Conservation (phyloP, 2,113 vertebrate genomes). For the Hippocampus abdominalis region DNA sequence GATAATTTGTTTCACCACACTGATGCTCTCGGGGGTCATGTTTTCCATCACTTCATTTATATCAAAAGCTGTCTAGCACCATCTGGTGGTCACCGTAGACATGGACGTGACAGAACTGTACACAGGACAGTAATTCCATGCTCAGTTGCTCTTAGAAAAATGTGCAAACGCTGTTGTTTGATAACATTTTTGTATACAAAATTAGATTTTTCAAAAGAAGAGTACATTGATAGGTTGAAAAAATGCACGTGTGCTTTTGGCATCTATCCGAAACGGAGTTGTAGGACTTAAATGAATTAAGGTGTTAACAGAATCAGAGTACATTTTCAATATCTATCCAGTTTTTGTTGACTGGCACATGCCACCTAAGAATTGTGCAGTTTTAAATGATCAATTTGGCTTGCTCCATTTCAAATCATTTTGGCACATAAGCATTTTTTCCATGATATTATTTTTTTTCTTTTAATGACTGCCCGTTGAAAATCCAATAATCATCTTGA, state of each 20-base stretch:
- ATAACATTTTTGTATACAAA: neutral
- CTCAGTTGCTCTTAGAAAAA: neutral
- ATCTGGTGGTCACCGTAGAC: slow-evolving; percentile 55
- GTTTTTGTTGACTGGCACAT: neutral
- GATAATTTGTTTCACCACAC: neutral
- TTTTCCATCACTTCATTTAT: slow-evolving; percentile 24
- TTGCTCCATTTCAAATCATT: neutral
- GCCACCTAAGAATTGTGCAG: neutral
- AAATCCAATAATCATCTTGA: slow-evolving; percentile 1
- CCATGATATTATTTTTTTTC: neutral
- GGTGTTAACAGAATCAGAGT: neutral
- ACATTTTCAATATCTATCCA: neutral
- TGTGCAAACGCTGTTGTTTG: neutral
- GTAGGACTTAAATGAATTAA: neutral
- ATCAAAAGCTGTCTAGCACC: slow-evolving; percentile 44
- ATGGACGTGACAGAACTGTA: neutral
- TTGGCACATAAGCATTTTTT: neutral
- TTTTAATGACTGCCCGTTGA: neutral
- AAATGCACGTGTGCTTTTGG: neutral
- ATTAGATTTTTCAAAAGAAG: neutral
- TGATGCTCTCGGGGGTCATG: neutral
- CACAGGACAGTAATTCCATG: neutral
- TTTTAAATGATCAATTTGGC: neutral
- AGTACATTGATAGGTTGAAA: neutral
- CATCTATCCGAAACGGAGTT: too few species aligned